Percentiles rank a stretch among this genome's conserved stretches.
Conservation (phyloP, 2,113 vertebrate genomes). For the Myrmophylax atrothorax region DNA sequence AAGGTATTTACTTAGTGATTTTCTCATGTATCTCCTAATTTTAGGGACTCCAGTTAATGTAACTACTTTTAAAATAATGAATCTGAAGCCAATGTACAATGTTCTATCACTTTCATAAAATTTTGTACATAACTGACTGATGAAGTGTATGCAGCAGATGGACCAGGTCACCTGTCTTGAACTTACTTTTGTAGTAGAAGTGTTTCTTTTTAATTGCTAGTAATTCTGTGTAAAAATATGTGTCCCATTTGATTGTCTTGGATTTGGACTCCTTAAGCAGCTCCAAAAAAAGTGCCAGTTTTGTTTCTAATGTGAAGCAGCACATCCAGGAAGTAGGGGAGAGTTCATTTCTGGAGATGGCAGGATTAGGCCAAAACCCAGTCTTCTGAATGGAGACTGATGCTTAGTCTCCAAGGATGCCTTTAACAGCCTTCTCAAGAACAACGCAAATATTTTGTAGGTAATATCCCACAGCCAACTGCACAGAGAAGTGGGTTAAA, state of each 20-base stretch:
- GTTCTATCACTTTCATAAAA: not conserved
- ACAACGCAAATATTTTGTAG: not conserved
- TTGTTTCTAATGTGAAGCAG: not conserved
- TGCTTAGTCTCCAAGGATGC: not conserved
- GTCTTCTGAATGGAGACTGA: not conserved
- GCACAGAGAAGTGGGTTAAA: not conserved
- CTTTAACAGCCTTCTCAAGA: not conserved
- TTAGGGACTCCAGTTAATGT: not conserved
- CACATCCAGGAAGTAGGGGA: not conserved
- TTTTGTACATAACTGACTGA: not conserved
- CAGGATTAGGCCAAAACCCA: not conserved
- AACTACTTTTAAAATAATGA: not conserved
- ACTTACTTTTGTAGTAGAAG: not conserved
- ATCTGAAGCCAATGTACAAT: not conserved
- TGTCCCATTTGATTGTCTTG: not conserved
- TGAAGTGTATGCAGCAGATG: not conserved
- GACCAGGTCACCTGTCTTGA: not conserved
- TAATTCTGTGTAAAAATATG: slow-evolving; percentile 14
- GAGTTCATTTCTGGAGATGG: not conserved
- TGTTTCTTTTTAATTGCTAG: not conserved
- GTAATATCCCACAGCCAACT: not conserved
- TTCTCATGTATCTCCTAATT: not conserved
- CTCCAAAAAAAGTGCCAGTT: not conserved
- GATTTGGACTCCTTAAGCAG: not conserved
- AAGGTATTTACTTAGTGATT: not conserved